These are phyloP conservation scores for Apamea monoglypha DNA, from an alignment of 2,888 invertebrate species.

Conservation along the genomic window DNA sequence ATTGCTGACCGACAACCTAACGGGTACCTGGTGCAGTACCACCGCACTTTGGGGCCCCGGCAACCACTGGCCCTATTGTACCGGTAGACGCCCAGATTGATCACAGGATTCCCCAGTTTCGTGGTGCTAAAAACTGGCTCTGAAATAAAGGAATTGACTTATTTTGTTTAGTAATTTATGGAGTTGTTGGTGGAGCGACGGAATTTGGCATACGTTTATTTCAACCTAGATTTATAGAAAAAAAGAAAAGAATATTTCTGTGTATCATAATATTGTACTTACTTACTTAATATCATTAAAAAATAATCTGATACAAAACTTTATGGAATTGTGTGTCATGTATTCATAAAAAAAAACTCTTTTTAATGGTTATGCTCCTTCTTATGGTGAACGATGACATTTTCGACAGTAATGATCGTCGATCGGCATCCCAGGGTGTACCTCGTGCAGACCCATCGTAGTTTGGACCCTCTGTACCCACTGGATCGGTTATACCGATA, in stretches of 20 bases:
- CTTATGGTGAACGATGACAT: slow-evolving; percentile 24
- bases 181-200: neutral
- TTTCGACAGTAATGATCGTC: slow-evolving; percentile 44
- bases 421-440: slow-evolving; percentile 50
- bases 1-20: slow-evolving; percentile 43
- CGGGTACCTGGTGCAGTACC: slow-evolving; percentile 40
- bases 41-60: slow-evolving; percentile 43
- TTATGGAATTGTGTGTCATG: neutral
- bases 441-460: slow-evolving; percentile 52
- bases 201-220: neutral
- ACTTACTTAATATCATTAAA: neutral
- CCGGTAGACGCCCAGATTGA: slow-evolving; percentile 62
- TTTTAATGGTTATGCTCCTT: slow-evolving; percentile 30
- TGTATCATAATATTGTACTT: neutral
- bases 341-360: neutral
- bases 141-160: slow-evolving; percentile 20
- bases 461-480: slow-evolving; percentile 24
- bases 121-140: slow-evolving; percentile 54
- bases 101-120: slow-evolving; percentile 62
- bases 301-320: neutral
- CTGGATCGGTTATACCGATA: slow-evolving; percentile 54
- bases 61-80: slow-evolving; percentile 50
- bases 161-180: slow-evolving; percentile 5
- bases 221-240: neutral
- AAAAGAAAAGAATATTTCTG: neutral